phyloP scores from a whole-genome alignment of 2,888 invertebrate species.

The Trypoxylon attenuatum region DNA sequence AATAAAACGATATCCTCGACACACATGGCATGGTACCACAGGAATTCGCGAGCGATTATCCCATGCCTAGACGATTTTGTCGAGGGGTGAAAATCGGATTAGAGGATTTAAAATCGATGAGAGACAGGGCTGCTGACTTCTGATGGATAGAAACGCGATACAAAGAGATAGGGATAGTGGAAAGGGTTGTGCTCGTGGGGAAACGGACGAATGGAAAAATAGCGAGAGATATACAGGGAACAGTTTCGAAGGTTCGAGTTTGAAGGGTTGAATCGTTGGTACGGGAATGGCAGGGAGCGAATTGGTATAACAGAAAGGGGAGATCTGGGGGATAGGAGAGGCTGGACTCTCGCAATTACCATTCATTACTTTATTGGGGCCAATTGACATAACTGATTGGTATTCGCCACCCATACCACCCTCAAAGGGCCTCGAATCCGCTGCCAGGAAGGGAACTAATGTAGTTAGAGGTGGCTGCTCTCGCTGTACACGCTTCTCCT shows the following conservation, averaged over 20 bases:
- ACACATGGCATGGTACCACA: too few species aligned
- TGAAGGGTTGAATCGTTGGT: too few species aligned
- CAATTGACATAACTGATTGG: slow-evolving; percentile 73
- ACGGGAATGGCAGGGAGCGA: not conserved
- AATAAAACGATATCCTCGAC: too few species aligned
- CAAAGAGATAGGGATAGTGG: slow-evolving; percentile 19
- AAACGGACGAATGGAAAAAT: slow-evolving; percentile 34
- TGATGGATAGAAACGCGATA: slow-evolving; percentile 15
- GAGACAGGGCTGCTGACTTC: slow-evolving; percentile 2
- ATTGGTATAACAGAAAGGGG: not conserved
- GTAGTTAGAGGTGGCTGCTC: slow-evolving; percentile 58
- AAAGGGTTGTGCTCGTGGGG: slow-evolving; percentile 12
- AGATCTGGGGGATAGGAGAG: slow-evolving; percentile 40
- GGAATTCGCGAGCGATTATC: slow-evolving; percentile 27
- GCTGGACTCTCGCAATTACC: slow-evolving; percentile 64
- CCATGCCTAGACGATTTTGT: slow-evolving; percentile 4
- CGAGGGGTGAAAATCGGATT: slow-evolving; percentile 44
- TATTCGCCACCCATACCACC: slow-evolving; percentile 63
- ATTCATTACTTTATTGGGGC: slow-evolving; percentile 71
- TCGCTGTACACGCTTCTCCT: slow-evolving; percentile 20
- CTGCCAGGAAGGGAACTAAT: slow-evolving; percentile 52
- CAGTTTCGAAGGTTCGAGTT: too few species aligned
- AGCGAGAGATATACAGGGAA: too few species aligned
- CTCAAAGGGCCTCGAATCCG: slow-evolving; percentile 59
- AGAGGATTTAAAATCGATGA: slow-evolving; percentile 55